Percentiles rank a stretch among this genome's conserved stretches.
These are phyloP conservation scores for Artemia sinica DNA, from an alignment of 2,888 invertebrate genomes.

Conservation along the genomic window DNA sequence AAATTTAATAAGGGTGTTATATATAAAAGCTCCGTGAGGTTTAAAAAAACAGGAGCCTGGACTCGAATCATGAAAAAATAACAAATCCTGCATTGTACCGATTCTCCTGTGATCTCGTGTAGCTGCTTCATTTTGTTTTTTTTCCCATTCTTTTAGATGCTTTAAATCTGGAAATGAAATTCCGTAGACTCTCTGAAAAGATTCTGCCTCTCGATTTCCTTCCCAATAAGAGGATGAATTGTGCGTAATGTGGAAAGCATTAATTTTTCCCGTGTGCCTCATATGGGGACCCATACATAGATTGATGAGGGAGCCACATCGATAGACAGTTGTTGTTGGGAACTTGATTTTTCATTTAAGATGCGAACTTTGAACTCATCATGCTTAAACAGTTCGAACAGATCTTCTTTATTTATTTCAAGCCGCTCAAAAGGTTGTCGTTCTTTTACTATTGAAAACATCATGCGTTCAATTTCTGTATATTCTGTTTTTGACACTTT, in stretches of 20 bases:
- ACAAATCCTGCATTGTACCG: constrained; percentile 88
- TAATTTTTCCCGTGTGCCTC: constrained; percentile 88
- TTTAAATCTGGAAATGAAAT: constrained; percentile 94
- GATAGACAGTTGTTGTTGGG: constrained; percentile 85
- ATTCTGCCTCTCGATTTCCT: constrained; percentile 82
- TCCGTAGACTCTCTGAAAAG: constrained; percentile 80
- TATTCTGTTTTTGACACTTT: constrained; percentile 76
- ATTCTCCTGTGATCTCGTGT: constrained; percentile 90
- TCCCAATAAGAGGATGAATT: constrained; percentile 79
- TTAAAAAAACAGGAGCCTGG: constrained; percentile 98
- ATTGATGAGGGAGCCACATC: constrained; percentile 90
- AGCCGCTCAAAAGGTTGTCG: constrained; percentile 95
- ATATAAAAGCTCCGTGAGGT: constrained; percentile 88
- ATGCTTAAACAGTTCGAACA: constrained; percentile 93
- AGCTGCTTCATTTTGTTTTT: constrained; percentile 89
- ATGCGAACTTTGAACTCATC: constrained; percentile 81
- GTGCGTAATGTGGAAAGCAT: constrained; percentile 81
- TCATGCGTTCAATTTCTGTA: constrained; percentile 57
- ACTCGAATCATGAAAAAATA: constrained; percentile 94
- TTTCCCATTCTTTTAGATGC: constrained; percentile 92
- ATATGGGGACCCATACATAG: constrained; percentile 94
- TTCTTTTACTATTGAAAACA: constrained; percentile 80
- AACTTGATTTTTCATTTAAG: constrained; percentile 76
- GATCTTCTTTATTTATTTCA: constrained; percentile 79
- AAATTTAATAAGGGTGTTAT: constrained; percentile 76